Base-by-base conservation (phyloP, 2,888 invertebrate genomes). In the Cheilosia vulpina region DNA sequence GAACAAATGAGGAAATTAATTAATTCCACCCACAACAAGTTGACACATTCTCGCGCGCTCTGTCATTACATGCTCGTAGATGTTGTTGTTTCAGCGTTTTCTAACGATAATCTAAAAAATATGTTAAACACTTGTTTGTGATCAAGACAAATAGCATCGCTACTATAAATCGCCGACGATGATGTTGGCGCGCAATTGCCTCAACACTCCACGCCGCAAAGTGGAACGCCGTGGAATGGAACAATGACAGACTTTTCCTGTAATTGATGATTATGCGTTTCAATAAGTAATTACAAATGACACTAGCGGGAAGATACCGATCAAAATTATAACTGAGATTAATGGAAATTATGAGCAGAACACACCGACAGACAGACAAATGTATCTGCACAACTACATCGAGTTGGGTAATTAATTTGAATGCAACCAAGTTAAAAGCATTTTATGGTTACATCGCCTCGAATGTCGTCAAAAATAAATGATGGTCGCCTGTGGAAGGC, bases 121-220 rank as follows among this genome's bases (percentile, higher is more conserved):
- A 75, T 80, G 84, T 80, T 71, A 84, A 84, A 75, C 75, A 80
- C 80, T 84, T 75, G 80, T 75, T 80, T 69, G 60, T 84, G 80
- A 80, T 84, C 84, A 80, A 75, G 75, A 80, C 75, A 80, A 84
- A 84, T 84, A 19, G 50, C 2, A 31, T 27, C 41, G 69, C 53
- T 71, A 34, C 60, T 4, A 62, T 58, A 71, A 65, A 80, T 69
- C 55, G 53, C 43, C 24, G 21, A 19, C 21, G 55, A 81, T 76
- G 71, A 58, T 66, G 19, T 47, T 62, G 52, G 50, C 6, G 47
- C 15, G n/a, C 57, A 27, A 15, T 43, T 52, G 24, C 13, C 21
- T 34, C 38, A 4, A 21, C 24, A 31, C 21, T 27, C 5, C 27
- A 31, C 9, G 9, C 31, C 9, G 31, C 6, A 15, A 19, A 31